Percentiles rank a stretch among this genome's conserved stretches.
These are phyloP conservation scores for Charina bottae DNA, from an alignment of 2,113 vertebrate genomes.

Conservation along the genomic window DNA sequence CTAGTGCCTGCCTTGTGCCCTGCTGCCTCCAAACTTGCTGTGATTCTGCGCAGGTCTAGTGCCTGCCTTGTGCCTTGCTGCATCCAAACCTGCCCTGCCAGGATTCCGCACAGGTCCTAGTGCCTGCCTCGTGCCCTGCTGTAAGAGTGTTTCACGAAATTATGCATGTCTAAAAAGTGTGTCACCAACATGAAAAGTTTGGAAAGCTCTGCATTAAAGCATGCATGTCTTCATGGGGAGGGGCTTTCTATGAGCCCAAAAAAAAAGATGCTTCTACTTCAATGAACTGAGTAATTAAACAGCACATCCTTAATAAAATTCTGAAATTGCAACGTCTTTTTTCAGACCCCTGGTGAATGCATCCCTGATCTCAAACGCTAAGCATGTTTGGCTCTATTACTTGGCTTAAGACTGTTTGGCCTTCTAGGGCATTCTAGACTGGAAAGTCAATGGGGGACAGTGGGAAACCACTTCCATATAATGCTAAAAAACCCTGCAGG, in stretches of 20 bases:
- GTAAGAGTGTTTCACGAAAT: too few relatives aligned
- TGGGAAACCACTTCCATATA: background rate
- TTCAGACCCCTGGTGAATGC: background rate
- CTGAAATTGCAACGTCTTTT: background rate
- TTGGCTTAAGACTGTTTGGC: background rate
- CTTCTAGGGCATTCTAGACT: background rate
- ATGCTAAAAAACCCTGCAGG: background rate
- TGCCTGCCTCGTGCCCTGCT: too few relatives aligned
- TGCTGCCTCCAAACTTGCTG: too few relatives aligned
- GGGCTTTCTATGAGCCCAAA: background rate
- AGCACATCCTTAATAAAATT: background rate
- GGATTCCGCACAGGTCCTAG: too few relatives aligned
- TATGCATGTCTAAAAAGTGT: too few relatives aligned
- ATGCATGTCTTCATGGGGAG: background rate
- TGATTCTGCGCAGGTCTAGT: too few relatives aligned
- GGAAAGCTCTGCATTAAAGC: too few relatives aligned
- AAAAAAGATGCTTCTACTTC: background rate
- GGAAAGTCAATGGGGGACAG: background rate
- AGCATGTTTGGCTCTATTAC: too few relatives aligned
- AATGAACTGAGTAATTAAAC: background rate
- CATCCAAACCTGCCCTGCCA: too few relatives aligned
- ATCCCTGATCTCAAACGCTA: background rate
- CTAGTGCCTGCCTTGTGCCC: too few relatives aligned
- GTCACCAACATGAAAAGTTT: too few relatives aligned
- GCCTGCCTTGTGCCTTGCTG: too few relatives aligned